Base-by-base conservation (phyloP, 2,113 vertebrate genomes). In the Sialia sialis region DNA sequence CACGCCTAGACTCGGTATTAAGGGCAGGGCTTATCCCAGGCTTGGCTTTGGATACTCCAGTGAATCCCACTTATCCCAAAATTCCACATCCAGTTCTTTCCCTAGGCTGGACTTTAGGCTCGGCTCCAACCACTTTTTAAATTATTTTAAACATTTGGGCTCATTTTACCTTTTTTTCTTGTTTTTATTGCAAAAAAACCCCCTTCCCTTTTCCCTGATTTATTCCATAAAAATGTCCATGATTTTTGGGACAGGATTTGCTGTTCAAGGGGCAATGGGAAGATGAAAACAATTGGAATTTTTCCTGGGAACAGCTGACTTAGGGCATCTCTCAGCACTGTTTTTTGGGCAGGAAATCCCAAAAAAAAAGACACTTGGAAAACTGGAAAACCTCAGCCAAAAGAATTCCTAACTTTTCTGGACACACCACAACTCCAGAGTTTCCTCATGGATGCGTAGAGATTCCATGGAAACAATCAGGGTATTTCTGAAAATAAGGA, bases 211-310 rank as follows among this genome's bases (percentile, higher is more conserved):
- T 68, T 43, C 62, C 18, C 23, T 4, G 8, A 48, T 41, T 25
- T 63, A 9, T 55, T 72, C 72, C 64, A 68, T n/a, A 21, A 39
- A 38, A 2, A 5, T 23, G 1, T 44, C 9, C 8, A 10, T 19
- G 25, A 66, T 27, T 87, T 75, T 16, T 25, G 34, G 52, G 38
- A 22, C 20, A 41, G 16, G 30, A 10, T 49, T 36, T 69, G 34
- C 23, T 2, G 0, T 6, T 15, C 39, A 51, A 34, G 30, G 30
- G n/a, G 16, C 0, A 1, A 17, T 0, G 3, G 58, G 67, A 55
- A 48, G 39, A 22, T 36, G 8, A 18, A 78, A 84, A 22, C 19
- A 23, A 22, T 17, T 68, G 58, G 81, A 87, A 82, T 82, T 32
- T 39, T n/a, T 55, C 52, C 84, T 41, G 62, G 60, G 66, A 90